Percentiles rank a stretch among this genome's conserved stretches.
Evolutionary conservation across 2,113 vertebrate genomes (phyloP).

Genomic region (Paedocypris sp.): DNA sequence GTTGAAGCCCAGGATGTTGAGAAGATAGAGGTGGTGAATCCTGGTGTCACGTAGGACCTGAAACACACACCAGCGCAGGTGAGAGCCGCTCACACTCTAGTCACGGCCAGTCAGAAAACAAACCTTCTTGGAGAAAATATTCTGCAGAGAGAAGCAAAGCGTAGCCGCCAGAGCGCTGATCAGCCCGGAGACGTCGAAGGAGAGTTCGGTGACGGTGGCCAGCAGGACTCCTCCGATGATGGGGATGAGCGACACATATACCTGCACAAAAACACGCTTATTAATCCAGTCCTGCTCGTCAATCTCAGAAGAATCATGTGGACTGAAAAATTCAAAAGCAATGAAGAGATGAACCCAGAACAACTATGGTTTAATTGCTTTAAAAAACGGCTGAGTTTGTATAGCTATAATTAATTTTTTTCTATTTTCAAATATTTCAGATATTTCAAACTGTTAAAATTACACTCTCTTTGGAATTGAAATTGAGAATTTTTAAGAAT

Average conservation of each 20-base stretch:
- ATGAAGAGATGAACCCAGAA: too few species aligned
- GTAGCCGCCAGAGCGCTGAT: slow-evolving; percentile 92
- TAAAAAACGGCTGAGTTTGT: too few species aligned
- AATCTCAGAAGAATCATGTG: too few species aligned
- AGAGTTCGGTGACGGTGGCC: slow-evolving; percentile 86
- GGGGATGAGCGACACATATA: slow-evolving; percentile 88
- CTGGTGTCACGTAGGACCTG: slow-evolving; percentile 85
- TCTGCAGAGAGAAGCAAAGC: slow-evolving; percentile 94
- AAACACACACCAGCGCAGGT: slow-evolving; percentile 8
- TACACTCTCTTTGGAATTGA: too few species aligned
- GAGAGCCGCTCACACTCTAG: too few species aligned
- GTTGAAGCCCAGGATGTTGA: slow-evolving; percentile 89
- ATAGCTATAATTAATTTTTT: too few species aligned
- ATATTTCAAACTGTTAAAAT: background rate
- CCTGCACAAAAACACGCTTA: slow-evolving; percentile 52
- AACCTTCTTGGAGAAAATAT: slow-evolving; percentile 99
- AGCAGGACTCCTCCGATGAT: slow-evolving; percentile 93
- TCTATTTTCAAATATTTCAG: too few species aligned
- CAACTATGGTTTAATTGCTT: too few species aligned
- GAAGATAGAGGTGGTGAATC: slow-evolving; percentile 83
- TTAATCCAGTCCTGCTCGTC: background rate
- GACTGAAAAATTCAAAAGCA: too few species aligned
- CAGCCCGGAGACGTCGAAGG: slow-evolving; percentile 86
- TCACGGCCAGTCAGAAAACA: too few species aligned
- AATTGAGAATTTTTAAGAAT: too few species aligned